Evolutionary conservation across 2,113 vertebrate species (phyloP), one percentile per base, ranked within the genome.

Genomic region (Cariama cristata): DNA sequence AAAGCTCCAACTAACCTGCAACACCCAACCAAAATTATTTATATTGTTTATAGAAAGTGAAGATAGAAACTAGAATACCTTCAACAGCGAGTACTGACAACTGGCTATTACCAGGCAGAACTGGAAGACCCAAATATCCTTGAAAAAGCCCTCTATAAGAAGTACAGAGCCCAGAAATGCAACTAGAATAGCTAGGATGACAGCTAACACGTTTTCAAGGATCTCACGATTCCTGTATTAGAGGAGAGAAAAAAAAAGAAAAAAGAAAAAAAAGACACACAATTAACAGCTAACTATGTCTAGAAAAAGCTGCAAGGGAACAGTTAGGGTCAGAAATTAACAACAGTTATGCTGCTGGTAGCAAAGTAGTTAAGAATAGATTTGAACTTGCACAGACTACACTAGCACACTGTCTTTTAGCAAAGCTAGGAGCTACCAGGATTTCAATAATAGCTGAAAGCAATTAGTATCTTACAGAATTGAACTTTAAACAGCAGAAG

Each of bases 101-200:
- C 99, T 99, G 86, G 99, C 99, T 95, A 99, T 99, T 96, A 99
- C 99, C 84, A 99, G 98, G 98, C 99, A 99, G 98, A 99, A 99
- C 98, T 99, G 99, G 98, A 99, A 99, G 97, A 99, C 99, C 99
- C 99, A 99, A 97, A 99, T 99, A 98, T 99, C 99, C 62, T 99
- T 99, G 99, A 99, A 99, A 98, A 99, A 99, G 71, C 99, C 99
- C 86, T 99, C 98, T 96, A 99, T 99, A 74, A 99, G 99, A 97
- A 99, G 99, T 94, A 99, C 91, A 56, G 99, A 99, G 84, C 99
- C 99, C 97, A 99, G 98, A 96, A 99, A 99, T 90, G 99, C 99
- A 98, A 99, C 99, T 76, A 99, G 98, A 97, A 99, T 99, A 33
- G 99, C 99, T 88, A 99, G 97, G 91, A 99, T 98, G 69, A 99